A percentile compares a stretch with the other conserved stretches of the same genome.
Conservation (phyloP, 2,888 invertebrate species). For the Macropis europaea region DNA sequence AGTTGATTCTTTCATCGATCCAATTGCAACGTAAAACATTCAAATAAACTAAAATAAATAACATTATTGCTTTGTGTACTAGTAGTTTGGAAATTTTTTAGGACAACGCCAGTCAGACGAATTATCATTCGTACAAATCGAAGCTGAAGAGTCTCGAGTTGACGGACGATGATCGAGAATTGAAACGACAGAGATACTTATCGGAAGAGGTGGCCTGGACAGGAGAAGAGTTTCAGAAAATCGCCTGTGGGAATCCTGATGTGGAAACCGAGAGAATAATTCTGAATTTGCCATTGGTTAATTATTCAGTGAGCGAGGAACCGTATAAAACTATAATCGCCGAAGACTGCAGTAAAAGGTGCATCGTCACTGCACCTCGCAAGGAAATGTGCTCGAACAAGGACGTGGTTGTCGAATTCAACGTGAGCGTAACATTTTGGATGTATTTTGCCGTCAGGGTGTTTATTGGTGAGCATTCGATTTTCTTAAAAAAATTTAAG, state of each 20-base stretch:
- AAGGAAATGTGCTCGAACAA: slow-evolving; percentile 83
- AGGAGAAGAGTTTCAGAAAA: slow-evolving; percentile 48
- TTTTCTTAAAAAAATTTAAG: too few species aligned
- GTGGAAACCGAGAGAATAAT: slow-evolving; percentile 78
- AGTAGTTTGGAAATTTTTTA: not conserved
- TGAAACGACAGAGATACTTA: slow-evolving; percentile 54
- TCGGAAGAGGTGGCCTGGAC: slow-evolving; percentile 52
- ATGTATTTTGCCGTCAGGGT: slow-evolving; percentile 84
- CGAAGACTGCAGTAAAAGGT: slow-evolving; percentile 82
- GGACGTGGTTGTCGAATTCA: slow-evolving; percentile 83
- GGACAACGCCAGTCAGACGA: slow-evolving; percentile 20
- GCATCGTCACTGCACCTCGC: slow-evolving; percentile 83
- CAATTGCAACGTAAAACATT: too few species aligned
- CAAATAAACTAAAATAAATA: too few species aligned
- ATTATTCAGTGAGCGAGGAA: slow-evolving; percentile 73
- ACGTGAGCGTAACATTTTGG: slow-evolving; percentile 87
- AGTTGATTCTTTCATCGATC: too few species aligned
- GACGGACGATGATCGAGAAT: slow-evolving; percentile 59
- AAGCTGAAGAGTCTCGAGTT: slow-evolving; percentile 55
- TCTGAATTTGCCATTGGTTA: slow-evolving; percentile 79
- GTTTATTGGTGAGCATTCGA: slow-evolving; percentile 72
- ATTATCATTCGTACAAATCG: slow-evolving; percentile 54
- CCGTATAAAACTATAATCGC: slow-evolving; percentile 77
- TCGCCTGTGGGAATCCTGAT: slow-evolving; percentile 72
- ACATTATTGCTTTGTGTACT: not conserved